Evolutionary conservation across 2,797 vertebrate species (phyloP).

Genomic region (Xenopus petersii): DNA sequence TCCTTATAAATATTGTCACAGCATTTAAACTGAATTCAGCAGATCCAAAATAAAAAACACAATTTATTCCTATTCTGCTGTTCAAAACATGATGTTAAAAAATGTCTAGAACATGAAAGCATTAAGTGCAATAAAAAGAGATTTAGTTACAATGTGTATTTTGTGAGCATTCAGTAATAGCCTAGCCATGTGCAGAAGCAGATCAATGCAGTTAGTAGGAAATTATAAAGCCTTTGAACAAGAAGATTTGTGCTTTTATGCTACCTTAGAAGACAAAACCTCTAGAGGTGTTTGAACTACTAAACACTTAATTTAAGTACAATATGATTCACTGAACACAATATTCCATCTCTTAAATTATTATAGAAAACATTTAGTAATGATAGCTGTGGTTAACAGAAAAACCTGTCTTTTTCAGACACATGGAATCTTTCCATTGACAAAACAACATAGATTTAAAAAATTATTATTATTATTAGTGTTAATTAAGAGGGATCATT

Average conservation of each 20-base stretch:
- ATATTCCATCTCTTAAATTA: too few relatives aligned
- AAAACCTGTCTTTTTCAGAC: too few relatives aligned
- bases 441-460: too few relatives aligned
- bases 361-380: too few relatives aligned
- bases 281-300: slow-evolving; percentile 11
- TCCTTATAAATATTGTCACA: too few relatives aligned
- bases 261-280: slow-evolving; percentile 4
- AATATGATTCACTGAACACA: slow-evolving; percentile 8
- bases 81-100: neutral
- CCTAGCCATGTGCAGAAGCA: slow-evolving; percentile 13
- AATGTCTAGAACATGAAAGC: slow-evolving; percentile 8
- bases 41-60: neutral
- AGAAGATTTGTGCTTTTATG: slow-evolving; percentile 26
- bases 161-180: neutral
- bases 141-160: slow-evolving; percentile 20
- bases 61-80: too few relatives aligned
- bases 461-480: too few relatives aligned
- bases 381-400: too few relatives aligned
- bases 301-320: slow-evolving; percentile 16
- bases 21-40: neutral
- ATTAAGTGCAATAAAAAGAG: slow-evolving; percentile 10
- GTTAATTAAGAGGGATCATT: too few relatives aligned
- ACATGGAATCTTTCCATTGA: too few relatives aligned
- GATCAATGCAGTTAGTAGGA: slow-evolving; percentile 27
- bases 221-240: slow-evolving; percentile 34